Conservation (phyloP, 2,888 invertebrate genomes). For the Platycheirus rosarum region DNA sequence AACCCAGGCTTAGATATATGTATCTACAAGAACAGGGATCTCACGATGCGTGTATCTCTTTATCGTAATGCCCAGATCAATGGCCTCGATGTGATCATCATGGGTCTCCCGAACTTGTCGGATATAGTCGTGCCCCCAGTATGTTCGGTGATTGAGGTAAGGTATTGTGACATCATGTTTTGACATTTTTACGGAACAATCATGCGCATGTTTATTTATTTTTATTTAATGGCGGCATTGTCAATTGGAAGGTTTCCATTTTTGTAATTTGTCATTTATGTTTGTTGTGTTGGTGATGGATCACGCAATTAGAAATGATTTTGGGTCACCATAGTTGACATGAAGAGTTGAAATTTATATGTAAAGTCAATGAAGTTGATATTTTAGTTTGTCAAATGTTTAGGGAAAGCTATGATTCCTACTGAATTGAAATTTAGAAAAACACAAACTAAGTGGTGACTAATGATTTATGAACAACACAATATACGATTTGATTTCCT, state of each 20-base stretch:
- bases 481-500: too few species aligned
- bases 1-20: conserved; percentile 32
- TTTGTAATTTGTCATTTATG: conserved; percentile 61
- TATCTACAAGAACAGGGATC: neutral
- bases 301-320: conserved; percentile 34
- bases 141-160: conserved; percentile 9
- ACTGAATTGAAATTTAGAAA: too few species aligned
- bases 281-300: conserved; percentile 42
- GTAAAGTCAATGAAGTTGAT: neutral
- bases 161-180: conserved; percentile 72
- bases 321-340: conserved; percentile 37
- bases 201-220: conserved; percentile 24
- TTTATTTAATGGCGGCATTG: conserved; percentile 17
- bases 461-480: too few species aligned
- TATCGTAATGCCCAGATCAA: conserved; percentile 69
- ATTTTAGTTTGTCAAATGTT: too few species aligned
- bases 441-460: too few species aligned
- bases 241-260: conserved; percentile 21
- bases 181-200: conserved; percentile 66
- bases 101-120: conserved; percentile 38
- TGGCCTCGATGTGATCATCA: conserved; percentile 68
- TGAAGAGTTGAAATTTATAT: neutral
- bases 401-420: too few species aligned
- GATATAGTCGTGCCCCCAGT: conserved; percentile 37
- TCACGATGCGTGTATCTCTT: conserved; percentile 61